phyloP scores from a whole-genome alignment of 2,888 invertebrate species.

The Zootermopsis nevadensis region DNA sequence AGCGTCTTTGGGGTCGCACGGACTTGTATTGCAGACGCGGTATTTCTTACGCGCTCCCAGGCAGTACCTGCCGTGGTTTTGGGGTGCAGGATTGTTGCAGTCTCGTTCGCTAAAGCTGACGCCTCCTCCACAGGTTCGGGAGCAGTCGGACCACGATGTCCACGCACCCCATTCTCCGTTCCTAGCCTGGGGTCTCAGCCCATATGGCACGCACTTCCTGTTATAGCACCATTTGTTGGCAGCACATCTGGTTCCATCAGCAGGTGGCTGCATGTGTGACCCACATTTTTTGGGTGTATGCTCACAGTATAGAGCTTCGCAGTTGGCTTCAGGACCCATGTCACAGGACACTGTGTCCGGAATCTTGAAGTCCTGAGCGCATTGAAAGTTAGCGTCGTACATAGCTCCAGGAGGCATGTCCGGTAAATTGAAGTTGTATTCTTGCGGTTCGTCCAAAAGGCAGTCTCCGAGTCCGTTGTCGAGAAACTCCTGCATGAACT shows the following conservation, averaged over 20 bases:
- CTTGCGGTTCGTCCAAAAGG: not conserved
- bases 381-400: slow-evolving; percentile 23
- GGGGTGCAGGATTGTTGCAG: not conserved
- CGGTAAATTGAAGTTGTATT: not conserved
- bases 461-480: slow-evolving; percentile 57
- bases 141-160: not conserved
- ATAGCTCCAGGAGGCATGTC: slow-evolving; percentile 8
- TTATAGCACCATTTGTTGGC: not conserved
- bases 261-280: not conserved
- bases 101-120: not conserved
- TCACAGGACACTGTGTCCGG: not conserved
- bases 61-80: not conserved
- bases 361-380: slow-evolving; percentile 56
- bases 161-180: not conserved
- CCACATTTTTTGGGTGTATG: not conserved
- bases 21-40: not conserved
- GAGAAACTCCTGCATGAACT: slow-evolving; percentile 68
- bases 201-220: not conserved
- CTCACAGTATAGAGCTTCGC: not conserved
- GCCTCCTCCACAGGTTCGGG: not conserved
- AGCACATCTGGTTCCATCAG: not conserved
- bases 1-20: slow-evolving; percentile 59
- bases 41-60: not conserved
- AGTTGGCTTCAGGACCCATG: not conserved
- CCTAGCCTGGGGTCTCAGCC: not conserved